Evolutionary conservation across 2,888 invertebrate species (phyloP), one percentile per base, ranked within the genome.

Genomic region (Limulus polyphemus): DNA sequence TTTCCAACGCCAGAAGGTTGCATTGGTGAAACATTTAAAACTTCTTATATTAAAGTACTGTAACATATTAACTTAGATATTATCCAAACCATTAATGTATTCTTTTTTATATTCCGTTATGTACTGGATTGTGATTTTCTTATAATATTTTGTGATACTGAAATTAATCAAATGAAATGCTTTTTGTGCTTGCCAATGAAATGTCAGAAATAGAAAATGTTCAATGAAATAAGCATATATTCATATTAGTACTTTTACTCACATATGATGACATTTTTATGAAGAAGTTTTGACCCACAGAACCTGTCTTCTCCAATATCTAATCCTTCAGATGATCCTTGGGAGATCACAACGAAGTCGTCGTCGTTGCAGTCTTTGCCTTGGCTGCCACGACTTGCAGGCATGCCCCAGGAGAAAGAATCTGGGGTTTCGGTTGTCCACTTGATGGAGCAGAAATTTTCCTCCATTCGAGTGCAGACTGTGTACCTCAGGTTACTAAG

Each of bases 371-470:
- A 70, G 11, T 65, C 46, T 48, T 61, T 62, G 12, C 70, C 70
- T 46, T 65, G 67, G 11, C 67, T 68, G 47, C 70, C 70, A 11
- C 62, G 65, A 49, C 65, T 57, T 1, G 61, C 59, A 9, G 70
- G 70, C 10, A 66, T 58, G 5, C 70, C 70, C 68, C 68, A 70
- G 52, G 65, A 67, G 65, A 70, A 70, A 13, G 69, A 67, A 14
- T 65, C 66, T 0, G 57, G 55, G 10, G 58, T 61, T 17, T 69
- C 69, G 10, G 69, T 68, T 48, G 69, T 69, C 70, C 70, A 70
- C 60, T 69, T 69, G 52, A 70, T 70, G 56, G 68, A 66, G 51
- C 70, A 70, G 63, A 70, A 70, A 61, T 70, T 70, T 48, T 70
- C 70, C 49, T 70, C 70, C 7, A 70, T 69, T 51, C 70, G 66